Percentiles rank a stretch among this genome's conserved stretches.
These are phyloP conservation scores for Dynastes tityus DNA, from an alignment of 2,888 invertebrate genomes.

Conservation along the genomic window DNA sequence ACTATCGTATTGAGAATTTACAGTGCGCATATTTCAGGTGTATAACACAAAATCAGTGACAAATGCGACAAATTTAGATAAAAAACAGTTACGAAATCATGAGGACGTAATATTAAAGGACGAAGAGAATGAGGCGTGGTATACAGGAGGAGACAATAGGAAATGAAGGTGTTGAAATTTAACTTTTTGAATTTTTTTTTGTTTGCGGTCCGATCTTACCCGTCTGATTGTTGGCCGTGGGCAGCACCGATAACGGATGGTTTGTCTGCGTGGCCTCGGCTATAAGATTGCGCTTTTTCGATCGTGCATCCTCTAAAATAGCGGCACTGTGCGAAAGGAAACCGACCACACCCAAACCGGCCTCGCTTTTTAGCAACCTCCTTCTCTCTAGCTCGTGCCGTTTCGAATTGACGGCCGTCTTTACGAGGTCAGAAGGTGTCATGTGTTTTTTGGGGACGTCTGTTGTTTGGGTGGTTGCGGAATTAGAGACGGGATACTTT, in stretches of 20 bases:
- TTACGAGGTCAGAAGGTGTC: conserved; percentile 77
- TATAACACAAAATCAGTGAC: conserved; percentile 1
- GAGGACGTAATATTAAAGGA: conserved; percentile 23
- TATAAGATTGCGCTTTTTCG: conserved; percentile 71
- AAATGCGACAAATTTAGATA: conserved; percentile 31
- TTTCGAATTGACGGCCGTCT: conserved; percentile 78
- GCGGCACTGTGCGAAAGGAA: conserved; percentile 59
- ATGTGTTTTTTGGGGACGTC: conserved; percentile 62
- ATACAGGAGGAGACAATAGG: conserved; percentile 25
- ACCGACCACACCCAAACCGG: conserved; percentile 66
- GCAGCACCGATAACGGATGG: conserved; percentile 68
- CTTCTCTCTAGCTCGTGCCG: conserved; percentile 74
- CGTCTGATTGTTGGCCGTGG: conserved; percentile 74
- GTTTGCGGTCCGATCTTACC: conserved; percentile 70
- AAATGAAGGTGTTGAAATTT: conserved; percentile 36
- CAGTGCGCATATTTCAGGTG: conserved; percentile 44
- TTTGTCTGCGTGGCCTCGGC: conserved; percentile 71
- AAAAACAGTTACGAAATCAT: conserved; percentile 33
- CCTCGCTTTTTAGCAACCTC: conserved; percentile 71
- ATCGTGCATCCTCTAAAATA: conserved; percentile 64
- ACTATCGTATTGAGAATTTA: too few species aligned
- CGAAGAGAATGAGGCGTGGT: conserved; percentile 26
- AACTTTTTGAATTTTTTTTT: conserved; percentile 45
- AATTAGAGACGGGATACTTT: conserved; percentile 23
- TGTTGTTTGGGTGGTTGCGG: conserved; percentile 33